A percentile compares a stretch with the other conserved stretches of the same genome.
These are phyloP conservation scores for Hycleus phaleratus DNA, from an alignment of 1,140 invertebrate genomes.

Conservation along the genomic window DNA sequence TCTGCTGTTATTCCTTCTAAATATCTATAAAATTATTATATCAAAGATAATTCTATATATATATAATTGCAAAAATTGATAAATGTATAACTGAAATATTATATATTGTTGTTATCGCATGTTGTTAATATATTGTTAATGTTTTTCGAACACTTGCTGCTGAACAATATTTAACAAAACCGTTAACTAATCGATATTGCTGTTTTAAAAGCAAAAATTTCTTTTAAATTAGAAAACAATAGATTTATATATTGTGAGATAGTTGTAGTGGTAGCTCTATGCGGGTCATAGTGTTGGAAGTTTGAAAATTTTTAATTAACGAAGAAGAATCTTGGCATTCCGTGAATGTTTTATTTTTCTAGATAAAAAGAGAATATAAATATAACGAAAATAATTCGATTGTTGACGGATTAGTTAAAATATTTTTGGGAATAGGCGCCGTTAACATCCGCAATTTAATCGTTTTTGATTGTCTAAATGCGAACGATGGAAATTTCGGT, in stretches of 20 bases:
- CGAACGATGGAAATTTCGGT: too few species aligned
- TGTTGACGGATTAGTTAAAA: slow-evolving; percentile 28
- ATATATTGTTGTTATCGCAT: slow-evolving; percentile 42
- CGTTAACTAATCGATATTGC: slow-evolving; percentile 28
- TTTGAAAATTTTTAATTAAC: neutral
- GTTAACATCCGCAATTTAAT: slow-evolving; percentile 11
- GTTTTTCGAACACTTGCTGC: slow-evolving; percentile 28
- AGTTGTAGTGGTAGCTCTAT: slow-evolving; percentile 15
- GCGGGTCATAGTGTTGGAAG: slow-evolving; percentile 23
- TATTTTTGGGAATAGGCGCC: slow-evolving; percentile 17
- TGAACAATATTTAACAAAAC: slow-evolving; percentile 25
- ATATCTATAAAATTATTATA: slow-evolving; percentile 31
- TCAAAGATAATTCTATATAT: slow-evolving; percentile 14
- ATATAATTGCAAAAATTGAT: neutral
- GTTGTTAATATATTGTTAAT: slow-evolving; percentile 42
- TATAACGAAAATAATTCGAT: slow-evolving; percentile 10
- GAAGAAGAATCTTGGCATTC: too few species aligned
- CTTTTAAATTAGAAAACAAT: too few species aligned
- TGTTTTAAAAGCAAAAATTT: too few species aligned
- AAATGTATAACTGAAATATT: slow-evolving; percentile 34
- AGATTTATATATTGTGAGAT: neutral
- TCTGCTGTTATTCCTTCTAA: slow-evolving; percentile 36
- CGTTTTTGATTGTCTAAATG: slow-evolving; percentile 28
- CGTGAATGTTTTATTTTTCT: neutral
- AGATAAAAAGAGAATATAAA: neutral